Base-by-base conservation (phyloP, 2,888 invertebrate genomes). In the Yponomeuta cagnagella region DNA sequence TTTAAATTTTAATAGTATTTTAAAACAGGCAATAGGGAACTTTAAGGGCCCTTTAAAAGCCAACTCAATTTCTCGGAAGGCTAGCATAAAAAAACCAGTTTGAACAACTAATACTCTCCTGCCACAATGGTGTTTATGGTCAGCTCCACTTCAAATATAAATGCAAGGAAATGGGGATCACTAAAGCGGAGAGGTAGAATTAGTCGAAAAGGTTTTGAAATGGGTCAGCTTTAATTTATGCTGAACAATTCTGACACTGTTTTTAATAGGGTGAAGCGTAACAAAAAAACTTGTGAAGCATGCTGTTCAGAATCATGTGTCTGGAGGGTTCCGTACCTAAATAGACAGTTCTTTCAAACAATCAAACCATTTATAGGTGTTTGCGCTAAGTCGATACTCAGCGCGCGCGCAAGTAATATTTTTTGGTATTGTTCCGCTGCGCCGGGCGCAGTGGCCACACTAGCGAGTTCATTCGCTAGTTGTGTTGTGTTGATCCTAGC, bases 201-300 rank as follows among this genome's bases (percentile, higher is more conserved):
- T 68, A 48, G 48, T 48, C 4, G n/a, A 37, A n/a, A 33, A 15
- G n/a, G 37, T 68, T 68, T 68, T 68, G 68, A 68, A 68, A 68
- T 68, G 68, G 68, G 68, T 68, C 68, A 68, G 48, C 43, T 31
- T 80, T 86, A 86, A 88, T 86, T 87, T 86, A 88, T 87, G 85
- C 84, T 74, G 74, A 77, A 80, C 82, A 80, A 82, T 81, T 85
- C 83, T 83, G 48, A 68, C 83, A 85, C 86, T 84, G 82, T 80
- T 83, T 83, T 83, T 83, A 84, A 85, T 84, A 83, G 80, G 81
- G 81, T 77, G 77, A 74, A 77, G 80, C 4, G 81, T 81, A 82
- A 80, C 82, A 81, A 82, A 80, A 23, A 77, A 76, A 69, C 77
- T 73, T 74, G 74, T 74, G 75, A 43, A 43, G 43, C 43, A 8